Base-by-base conservation (phyloP, 2,113 vertebrate species). In the Corvus hawaiiensis region DNA sequence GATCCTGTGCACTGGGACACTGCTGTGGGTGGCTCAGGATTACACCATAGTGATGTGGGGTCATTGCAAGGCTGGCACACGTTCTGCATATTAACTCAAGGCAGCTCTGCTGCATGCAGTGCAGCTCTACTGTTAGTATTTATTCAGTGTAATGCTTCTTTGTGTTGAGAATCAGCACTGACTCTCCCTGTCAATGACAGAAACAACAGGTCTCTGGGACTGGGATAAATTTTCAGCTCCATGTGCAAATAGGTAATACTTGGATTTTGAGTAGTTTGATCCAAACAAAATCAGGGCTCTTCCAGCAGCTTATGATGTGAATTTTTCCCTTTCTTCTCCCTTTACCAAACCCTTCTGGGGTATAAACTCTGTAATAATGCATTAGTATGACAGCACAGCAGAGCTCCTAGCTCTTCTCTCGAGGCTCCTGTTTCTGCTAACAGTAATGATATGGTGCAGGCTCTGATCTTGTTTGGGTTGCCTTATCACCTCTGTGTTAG, bases 371-470 rank as follows among this genome's bases (percentile, higher is more conserved):
- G 43, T 20, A 28, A 16, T 41, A 43, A 48, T 23, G n/a, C 20
- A 19, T 85, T 56, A 20, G 54, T 68, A 10, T 17, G n/a, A 49
- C 49, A 79, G 48, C 21, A 33, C 23, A 80, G 48, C 48, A 66
- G 51, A n/a, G 68, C 41, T 91, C 49, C 59, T 23, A 56, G 55
- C 32, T 84, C 12, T 35, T 33, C 27, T 82, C 56, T 33, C 6
- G 17, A 68, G 44, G 71, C 48, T 93, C 74, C 58, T 63, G 0
- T 49, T 64, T 7, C 39, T 73, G 58, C 35, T 61, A 1, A 10
- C 49, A 52, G 1, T 4, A 58, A 33, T 24, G 37, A 1, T 28
- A 2, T 0, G 3, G 13, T 11, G 21, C 41, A 2, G 3, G 43
- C 72, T 74, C 58, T 2, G 2, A 17, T 30, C 37, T 52, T 3